Percentiles rank a stretch among this genome's conserved stretches.
Conservation (phyloP, 2,888 invertebrate species). For the Polietes domitor region DNA sequence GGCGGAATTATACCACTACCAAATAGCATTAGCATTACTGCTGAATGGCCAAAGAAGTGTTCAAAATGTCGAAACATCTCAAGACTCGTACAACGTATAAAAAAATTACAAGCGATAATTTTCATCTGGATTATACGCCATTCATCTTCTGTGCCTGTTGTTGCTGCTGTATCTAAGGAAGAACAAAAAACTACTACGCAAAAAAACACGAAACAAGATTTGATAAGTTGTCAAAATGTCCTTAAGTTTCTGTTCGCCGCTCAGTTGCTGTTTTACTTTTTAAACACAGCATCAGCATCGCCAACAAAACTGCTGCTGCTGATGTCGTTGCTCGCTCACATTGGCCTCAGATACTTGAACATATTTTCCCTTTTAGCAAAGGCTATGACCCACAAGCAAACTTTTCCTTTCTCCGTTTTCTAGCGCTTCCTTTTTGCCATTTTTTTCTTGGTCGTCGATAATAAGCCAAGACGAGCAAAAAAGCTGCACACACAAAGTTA, state of each 20-base stretch:
- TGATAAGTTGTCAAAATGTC: constrained; percentile 27
- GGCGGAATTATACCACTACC: too few relatives aligned
- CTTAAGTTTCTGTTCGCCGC: background rate
- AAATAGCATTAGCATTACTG: background rate
- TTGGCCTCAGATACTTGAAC: background rate
- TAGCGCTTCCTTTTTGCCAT: too few relatives aligned
- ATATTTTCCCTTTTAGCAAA: constrained; percentile 18
- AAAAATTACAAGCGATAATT: background rate
- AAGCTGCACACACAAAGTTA: constrained; percentile 7
- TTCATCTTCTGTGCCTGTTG: background rate
- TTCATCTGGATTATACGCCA: background rate
- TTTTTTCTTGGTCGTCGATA: background rate
- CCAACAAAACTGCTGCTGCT: background rate
- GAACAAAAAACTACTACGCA: background rate
- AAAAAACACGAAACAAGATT: background rate
- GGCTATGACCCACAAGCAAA: constrained; percentile 38
- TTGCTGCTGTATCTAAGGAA: background rate
- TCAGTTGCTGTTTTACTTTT: background rate
- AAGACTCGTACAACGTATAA: too few relatives aligned
- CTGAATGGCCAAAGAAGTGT: background rate
- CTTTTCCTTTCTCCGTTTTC: background rate
- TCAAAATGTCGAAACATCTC: too few relatives aligned
- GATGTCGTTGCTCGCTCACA: background rate
- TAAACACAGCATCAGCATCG: background rate
- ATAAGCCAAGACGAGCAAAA: background rate